phyloP scores from a whole-genome alignment of 2,888 invertebrate genomes.

The Sarcophaga rosellei region DNA sequence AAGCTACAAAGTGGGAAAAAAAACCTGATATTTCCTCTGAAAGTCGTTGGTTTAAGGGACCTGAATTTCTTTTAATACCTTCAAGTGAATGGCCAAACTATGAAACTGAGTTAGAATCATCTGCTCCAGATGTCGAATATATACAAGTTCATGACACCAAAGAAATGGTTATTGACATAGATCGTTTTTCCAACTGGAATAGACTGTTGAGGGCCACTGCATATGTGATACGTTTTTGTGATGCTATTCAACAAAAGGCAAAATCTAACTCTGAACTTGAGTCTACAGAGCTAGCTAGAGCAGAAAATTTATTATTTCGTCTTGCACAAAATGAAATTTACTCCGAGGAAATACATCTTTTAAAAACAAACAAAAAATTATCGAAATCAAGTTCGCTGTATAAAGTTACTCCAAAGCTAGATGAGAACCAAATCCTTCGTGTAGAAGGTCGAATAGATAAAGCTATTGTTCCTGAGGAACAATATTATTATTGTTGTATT shows the following conservation, averaged over 20 bases:
- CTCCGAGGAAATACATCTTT: constrained; percentile 19
- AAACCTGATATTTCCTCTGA: constrained; percentile 26
- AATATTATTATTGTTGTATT: too few species aligned
- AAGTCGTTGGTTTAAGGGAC: constrained; percentile 61
- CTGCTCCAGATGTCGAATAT: constrained; percentile 9
- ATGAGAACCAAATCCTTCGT: constrained; percentile 20
- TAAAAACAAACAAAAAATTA: constrained; percentile 27
- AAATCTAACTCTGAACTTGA: constrained; percentile 16
- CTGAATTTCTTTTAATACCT: constrained; percentile 47
- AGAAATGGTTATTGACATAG: constrained; percentile 14
- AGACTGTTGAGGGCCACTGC: constrained; percentile 32
- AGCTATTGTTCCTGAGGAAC: constrained; percentile 14
- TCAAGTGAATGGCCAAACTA: constrained; percentile 34
- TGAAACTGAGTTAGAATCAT: neutral
- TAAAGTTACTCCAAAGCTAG: constrained; percentile 40
- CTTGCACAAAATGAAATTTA: constrained; percentile 37
- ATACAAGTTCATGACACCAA: constrained; percentile 19
- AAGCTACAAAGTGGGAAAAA: constrained; percentile 52
- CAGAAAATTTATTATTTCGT: constrained; percentile 43
- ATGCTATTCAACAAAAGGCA: constrained; percentile 15
- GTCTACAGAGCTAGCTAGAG: constrained; percentile 22
- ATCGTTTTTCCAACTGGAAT: constrained; percentile 41
- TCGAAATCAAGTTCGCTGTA: constrained; percentile 32
- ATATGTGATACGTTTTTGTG: constrained; percentile 35
- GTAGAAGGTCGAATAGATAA: constrained; percentile 15